These are phyloP conservation scores for Phaedon cochleariae DNA, from an alignment of 2,888 invertebrate genomes.

Conservation along the genomic window DNA sequence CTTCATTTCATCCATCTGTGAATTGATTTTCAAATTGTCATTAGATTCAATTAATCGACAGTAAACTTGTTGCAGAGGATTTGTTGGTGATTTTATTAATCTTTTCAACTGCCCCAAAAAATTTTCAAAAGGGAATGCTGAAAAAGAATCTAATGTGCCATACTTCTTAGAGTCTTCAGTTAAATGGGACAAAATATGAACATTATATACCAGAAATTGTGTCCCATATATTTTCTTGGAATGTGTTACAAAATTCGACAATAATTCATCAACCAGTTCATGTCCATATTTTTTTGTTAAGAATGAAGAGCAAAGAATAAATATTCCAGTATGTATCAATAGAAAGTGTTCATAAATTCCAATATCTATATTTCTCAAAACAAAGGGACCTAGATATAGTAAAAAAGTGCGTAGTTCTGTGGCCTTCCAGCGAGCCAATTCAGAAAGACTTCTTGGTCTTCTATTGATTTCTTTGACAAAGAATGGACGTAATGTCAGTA, in stretches of 20 bases:
- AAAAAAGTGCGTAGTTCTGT: constrained; percentile 18
- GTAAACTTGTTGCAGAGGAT: constrained; percentile 28
- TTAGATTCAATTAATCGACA: constrained; percentile 22
- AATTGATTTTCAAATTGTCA: constrained; percentile 9
- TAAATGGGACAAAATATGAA: constrained; percentile 37
- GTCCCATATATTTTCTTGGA: constrained; percentile 33
- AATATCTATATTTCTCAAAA: constrained; percentile 16
- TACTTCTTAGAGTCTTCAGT: constrained; percentile 35
- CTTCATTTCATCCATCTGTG: constrained; percentile 1
- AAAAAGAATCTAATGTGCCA: constrained; percentile 35
- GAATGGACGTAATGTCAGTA: constrained; percentile 7
- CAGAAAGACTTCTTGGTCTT: constrained; percentile 20
- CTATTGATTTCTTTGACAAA: constrained; percentile 15
- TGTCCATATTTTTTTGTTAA: constrained; percentile 6
- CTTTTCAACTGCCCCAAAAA: constrained; percentile 32
- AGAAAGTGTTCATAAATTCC: constrained; percentile 21
- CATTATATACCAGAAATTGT: constrained; percentile 35
- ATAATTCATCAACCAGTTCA: constrained; percentile 15
- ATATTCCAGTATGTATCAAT: constrained; percentile 14
- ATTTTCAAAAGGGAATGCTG: constrained; percentile 38
- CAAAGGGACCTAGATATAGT: constrained; percentile 19
- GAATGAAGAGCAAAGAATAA: constrained; percentile 13
- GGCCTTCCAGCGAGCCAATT: constrained; percentile 16
- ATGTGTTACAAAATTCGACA: constrained; percentile 17
- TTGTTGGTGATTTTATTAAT: constrained; percentile 24